Evolutionary conservation across 2,888 invertebrate species (phyloP).

Genomic region (Dioctria rufipes): DNA sequence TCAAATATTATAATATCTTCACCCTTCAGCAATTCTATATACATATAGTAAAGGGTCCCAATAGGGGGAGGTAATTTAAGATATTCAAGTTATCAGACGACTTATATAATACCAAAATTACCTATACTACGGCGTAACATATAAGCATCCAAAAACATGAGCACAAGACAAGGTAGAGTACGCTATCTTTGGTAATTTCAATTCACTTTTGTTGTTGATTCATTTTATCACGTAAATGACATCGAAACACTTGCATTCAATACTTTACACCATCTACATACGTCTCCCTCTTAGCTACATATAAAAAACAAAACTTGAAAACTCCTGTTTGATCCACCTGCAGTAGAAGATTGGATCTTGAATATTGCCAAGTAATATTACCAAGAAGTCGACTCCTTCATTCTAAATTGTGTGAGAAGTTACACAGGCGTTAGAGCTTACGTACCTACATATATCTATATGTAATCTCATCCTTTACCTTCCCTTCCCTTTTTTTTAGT

Average conservation of each 20-base stretch:
- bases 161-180: not conserved
- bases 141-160: not conserved
- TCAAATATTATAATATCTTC: constrained; percentile 30
- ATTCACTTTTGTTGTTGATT: not conserved
- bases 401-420: not conserved
- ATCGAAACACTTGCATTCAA: not conserved
- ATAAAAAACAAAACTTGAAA: not conserved
- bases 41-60: too few relatives aligned
- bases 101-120: too few relatives aligned
- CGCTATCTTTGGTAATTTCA: not conserved
- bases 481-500: not conserved
- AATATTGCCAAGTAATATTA: not conserved
- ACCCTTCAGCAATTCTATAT: not conserved
- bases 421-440: not conserved
- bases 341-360: not conserved
- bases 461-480: not conserved
- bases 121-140: not conserved
- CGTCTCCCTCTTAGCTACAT: not conserved
- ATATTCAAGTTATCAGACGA: too few relatives aligned
- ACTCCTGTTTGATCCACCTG: constrained; percentile 5
- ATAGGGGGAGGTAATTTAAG: too few relatives aligned
- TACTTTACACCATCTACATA: not conserved
- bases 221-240: not conserved
- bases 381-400: not conserved
- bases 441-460: not conserved